These are phyloP conservation scores for Axis porcinus DNA, from an alignment of 2,113 vertebrate genomes.

Conservation along the genomic window DNA sequence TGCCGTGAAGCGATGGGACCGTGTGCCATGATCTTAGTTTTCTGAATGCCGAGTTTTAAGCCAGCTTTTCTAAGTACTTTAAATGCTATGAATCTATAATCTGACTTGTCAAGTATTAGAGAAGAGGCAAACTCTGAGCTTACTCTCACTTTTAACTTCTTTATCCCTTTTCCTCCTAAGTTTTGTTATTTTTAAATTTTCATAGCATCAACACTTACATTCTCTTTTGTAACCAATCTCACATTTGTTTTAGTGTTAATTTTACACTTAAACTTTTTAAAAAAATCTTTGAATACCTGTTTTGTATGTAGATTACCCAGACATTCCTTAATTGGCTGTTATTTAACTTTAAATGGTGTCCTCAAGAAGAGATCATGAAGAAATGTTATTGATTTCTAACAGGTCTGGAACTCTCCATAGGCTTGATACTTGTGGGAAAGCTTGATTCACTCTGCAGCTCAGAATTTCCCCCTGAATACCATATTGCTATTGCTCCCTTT, in stretches of 20 bases:
- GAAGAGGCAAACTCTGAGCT: background rate
- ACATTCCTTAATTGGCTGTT: background rate
- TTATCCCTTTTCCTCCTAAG: rapidly evolving
- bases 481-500: background rate
- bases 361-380: background rate
- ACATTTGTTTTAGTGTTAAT: background rate
- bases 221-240: background rate
- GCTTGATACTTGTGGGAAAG: background rate
- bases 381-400: background rate
- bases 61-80: background rate
- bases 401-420: background rate
- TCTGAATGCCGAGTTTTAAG: background rate
- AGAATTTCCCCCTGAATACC: background rate
- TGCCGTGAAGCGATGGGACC: background rate
- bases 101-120: background rate
- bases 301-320: background rate
- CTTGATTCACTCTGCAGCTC: background rate
- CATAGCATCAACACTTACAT: background rate
- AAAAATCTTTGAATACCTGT: background rate
- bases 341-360: background rate
- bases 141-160: background rate
- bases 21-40: background rate
- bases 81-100: background rate
- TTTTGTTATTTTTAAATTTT: background rate
- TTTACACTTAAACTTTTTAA: background rate